Base-by-base conservation (phyloP, 2,888 invertebrate genomes). In the Rhingia rostrata region DNA sequence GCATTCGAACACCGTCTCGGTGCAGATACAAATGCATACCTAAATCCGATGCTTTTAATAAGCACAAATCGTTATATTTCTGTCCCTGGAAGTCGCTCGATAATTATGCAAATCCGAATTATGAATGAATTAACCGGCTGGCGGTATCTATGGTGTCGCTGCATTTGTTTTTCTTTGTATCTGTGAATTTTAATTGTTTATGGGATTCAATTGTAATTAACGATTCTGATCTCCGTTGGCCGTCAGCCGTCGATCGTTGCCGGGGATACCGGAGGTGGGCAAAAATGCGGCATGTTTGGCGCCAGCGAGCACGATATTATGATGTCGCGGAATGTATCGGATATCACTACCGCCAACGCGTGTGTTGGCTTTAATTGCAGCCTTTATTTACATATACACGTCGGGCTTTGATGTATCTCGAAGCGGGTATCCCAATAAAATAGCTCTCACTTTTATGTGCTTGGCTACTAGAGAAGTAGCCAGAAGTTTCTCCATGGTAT, bases 71-170 rank as follows among this genome's bases (percentile, higher is more conserved):
- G 37, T 37, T 53, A 58, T 22, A 74, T 60, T 74, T 63, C 64
- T 69, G 63, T 64, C 64, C 67, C 66, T 64, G 67, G 43, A 67
- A 37, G 58, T 81, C 47, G 81, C 67, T 73, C 47, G 83, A 79
- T 84, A 80, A 80, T 84, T 84, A 84, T 84, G 84, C 66, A 70
- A 84, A 84, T 84, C 53, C 41, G 61, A 84, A 66, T 70, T 84
- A 84, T 84, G 84, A 84, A 84, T 75, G 70, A 75, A 80, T 84
- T 79, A 79, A 64, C 47, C 39, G 60, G 41, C 72, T 66, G 77
- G 37, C 37, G 53, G 7, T 22, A 2, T 1, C 22, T 22, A 22
- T 72, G 66, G 39, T 72, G 63, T 47, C 54, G 66, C 30, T 61
- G 75, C 66, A 58, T 41, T 60, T 73, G 54, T 51, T 63, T 64